Evolutionary conservation across 2,888 invertebrate genomes (phyloP).

Genomic region (Eupithecia subfuscata): DNA sequence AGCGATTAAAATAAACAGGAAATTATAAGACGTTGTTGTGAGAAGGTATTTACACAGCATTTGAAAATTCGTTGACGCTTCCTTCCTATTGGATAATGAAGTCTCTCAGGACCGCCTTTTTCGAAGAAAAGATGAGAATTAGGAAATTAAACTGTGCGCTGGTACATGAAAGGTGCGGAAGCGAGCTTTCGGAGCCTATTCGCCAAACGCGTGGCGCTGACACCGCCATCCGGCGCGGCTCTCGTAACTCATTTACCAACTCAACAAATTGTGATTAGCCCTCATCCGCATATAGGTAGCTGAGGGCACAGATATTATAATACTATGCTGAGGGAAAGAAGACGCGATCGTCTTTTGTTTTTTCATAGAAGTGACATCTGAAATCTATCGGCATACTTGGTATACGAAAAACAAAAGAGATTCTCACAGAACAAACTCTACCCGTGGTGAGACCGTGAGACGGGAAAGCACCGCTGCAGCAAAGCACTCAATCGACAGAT

Average conservation of each 20-base stretch:
- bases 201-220: slow-evolving; percentile 2
- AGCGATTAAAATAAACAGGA: slow-evolving; percentile 78
- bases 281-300: neutral
- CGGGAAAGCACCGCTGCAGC: no score
- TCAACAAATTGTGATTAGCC: neutral
- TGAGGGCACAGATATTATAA: no score
- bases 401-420: neutral
- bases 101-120: slow-evolving; percentile 69
- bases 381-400: neutral
- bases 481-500: no score
- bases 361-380: neutral
- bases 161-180: slow-evolving; percentile 75
- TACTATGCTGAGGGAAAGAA: no score
- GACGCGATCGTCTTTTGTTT: neutral
- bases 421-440: no score
- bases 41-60: slow-evolving; percentile 58
- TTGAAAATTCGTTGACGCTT: slow-evolving; percentile 68
- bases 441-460: no score
- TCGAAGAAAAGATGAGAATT: slow-evolving; percentile 75
- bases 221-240: neutral
- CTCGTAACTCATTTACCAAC: neutral
- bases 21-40: slow-evolving; percentile 75
- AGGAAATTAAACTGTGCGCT: slow-evolving; percentile 78
- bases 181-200: slow-evolving; percentile 47
- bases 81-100: slow-evolving; percentile 82